Base-by-base conservation (phyloP, 2,797 vertebrate genomes). In the Coregonus ussuriensis region DNA sequence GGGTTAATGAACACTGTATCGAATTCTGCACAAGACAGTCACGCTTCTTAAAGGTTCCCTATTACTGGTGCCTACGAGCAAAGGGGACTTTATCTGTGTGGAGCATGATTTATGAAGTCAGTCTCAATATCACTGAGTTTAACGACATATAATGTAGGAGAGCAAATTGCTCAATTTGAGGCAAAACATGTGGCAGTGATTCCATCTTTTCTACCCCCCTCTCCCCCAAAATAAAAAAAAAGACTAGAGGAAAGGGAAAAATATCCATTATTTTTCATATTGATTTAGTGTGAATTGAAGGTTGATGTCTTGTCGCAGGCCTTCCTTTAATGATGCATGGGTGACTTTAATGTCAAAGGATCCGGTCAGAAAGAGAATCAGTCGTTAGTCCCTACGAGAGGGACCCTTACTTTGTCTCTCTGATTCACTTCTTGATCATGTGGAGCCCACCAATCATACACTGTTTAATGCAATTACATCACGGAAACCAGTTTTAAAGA, bases 381-480 rank as follows among this genome's bases (percentile, higher is more conserved):
- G 25, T 66, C 63, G 33, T 66, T 66, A 66, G 63, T 15, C 29
- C 15, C 9, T 47, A 11, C 7, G 15, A 6, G 56, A 18, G 16
- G 6, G 18, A 2, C 56, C 56, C 11, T 65, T 29, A 29, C 25
- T 29, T 2, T 31, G 63, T 31, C 13, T 66, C 63, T 66, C 63
- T 13, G 63, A 33, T 31, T 31, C 21, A 29, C 63, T 66, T 33
- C 63, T 9, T 66, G 11, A 31, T 66, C 63, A 13, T 15, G 63
- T 66, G 63, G 25, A 66, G 70, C 71, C 73, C 71, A 82, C 75
- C 77, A 79, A 82, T 81, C 81, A 84, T 78, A 77, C 81, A 78
- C 52, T 76, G 72, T 82, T 84, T 83, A 83, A 84, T 78, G 79
- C 75, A 79, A 79, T 81, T 86, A 79, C 69, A 86, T 73, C 74